Percentiles rank a stretch among this genome's conserved stretches.
Conservation (phyloP, 1,140 invertebrate genomes). For the Drosophila kohkoa region DNA sequence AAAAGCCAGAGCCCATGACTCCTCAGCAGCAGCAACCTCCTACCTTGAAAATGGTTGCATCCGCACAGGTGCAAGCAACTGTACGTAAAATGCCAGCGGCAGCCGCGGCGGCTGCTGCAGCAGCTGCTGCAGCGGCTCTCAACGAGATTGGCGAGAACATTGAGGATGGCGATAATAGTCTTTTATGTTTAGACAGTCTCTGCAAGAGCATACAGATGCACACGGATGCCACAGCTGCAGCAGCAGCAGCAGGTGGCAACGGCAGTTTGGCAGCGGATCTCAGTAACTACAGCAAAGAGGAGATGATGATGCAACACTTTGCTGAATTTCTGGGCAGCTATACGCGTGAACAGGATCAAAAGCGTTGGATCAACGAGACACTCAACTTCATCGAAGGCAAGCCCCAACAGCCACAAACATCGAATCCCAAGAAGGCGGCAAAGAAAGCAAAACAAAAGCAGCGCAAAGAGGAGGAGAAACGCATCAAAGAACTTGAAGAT, state of each 20-base stretch:
- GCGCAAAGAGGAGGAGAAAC: slow-evolving; percentile 82
- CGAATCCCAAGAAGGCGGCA: slow-evolving; percentile 80
- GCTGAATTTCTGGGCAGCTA: slow-evolving; percentile 77
- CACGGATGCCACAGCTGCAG: slow-evolving; percentile 49
- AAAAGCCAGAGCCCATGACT: slow-evolving; percentile 35
- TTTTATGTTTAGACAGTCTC: slow-evolving; percentile 73
- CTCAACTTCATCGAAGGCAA: slow-evolving; percentile 82
- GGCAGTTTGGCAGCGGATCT: slow-evolving; percentile 39
- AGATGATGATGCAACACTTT: slow-evolving; percentile 78
- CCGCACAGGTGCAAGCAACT: slow-evolving; percentile 58
- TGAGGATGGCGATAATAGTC: slow-evolving; percentile 64
- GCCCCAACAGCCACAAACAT: slow-evolving; percentile 72
- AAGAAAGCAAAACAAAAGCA: slow-evolving; percentile 83
- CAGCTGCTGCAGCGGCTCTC: slow-evolving; percentile 50
- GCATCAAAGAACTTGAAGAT: slow-evolving; percentile 79
- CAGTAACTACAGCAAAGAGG: slow-evolving; percentile 67
- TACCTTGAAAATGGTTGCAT: slow-evolving; percentile 65
- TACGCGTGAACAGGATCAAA: slow-evolving; percentile 69
- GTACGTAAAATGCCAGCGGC: slow-evolving; percentile 43
- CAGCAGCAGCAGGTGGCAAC: slow-evolving; percentile 29
- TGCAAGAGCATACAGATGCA: slow-evolving; percentile 79
- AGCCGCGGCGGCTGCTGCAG: slow-evolving; percentile 46
- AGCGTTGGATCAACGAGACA: slow-evolving; percentile 81
- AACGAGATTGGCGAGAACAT: slow-evolving; percentile 56
- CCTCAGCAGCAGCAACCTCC: slow-evolving; percentile 58